These are phyloP conservation scores for Malurus elegans DNA, from an alignment of 2,113 vertebrate species.

Conservation along the genomic window DNA sequence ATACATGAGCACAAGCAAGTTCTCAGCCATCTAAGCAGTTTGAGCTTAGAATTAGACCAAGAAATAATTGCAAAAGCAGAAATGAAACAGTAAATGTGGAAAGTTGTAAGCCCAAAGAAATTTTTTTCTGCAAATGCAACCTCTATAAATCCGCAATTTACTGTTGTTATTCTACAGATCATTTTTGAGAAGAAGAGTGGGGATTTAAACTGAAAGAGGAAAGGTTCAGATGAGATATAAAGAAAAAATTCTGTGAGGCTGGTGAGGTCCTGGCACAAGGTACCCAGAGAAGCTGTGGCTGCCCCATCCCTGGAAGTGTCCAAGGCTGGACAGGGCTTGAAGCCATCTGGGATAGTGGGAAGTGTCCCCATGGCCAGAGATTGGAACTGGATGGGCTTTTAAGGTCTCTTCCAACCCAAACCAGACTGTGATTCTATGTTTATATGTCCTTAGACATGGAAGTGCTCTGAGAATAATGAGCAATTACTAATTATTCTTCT, in stretches of 20 bases:
- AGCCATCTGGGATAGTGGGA: rapidly evolving
- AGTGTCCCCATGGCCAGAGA: background rate
- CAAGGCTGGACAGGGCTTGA: rapidly evolving
- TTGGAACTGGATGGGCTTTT: background rate
- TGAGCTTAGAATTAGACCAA: background rate
- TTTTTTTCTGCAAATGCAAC: background rate
- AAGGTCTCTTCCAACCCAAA: background rate
- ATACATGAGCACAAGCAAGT: background rate
- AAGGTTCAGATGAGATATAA: background rate
- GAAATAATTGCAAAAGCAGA: background rate
- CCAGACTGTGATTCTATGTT: background rate
- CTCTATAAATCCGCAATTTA: background rate
- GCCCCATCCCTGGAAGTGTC: background rate
- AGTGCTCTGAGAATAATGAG: background rate
- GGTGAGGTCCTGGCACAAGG: rapidly evolving
- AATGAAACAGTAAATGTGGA: background rate
- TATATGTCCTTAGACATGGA: background rate
- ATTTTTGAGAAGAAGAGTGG: background rate
- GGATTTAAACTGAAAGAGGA: background rate
- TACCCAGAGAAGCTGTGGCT: background rate
- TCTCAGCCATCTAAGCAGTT: background rate
- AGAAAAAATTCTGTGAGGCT: background rate
- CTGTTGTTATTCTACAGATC: background rate
- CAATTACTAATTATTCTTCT: background rate
- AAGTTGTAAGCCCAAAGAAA: background rate